Percentiles rank a stretch among this genome's conserved stretches.
Evolutionary conservation across 2,797 vertebrate genomes (phyloP).

Genomic region (Coilia nasus): DNA sequence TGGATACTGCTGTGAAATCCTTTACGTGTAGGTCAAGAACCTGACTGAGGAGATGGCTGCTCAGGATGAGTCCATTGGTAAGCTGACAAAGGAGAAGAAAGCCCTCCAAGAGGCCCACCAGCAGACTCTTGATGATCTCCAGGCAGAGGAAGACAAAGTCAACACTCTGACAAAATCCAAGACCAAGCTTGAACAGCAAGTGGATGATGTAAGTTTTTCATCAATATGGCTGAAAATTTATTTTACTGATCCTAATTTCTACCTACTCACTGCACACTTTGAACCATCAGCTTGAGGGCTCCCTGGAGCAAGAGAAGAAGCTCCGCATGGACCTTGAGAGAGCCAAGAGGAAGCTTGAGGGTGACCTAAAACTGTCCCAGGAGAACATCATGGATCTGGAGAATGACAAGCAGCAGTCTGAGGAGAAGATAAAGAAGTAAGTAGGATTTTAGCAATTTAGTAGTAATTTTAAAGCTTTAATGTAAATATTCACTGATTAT

Average conservation of each 20-base stretch:
- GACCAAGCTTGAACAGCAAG: constrained; percentile 86
- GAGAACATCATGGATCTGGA: constrained; percentile 83
- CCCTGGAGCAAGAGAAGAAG: constrained; percentile 88
- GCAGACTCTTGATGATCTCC: constrained; percentile 71
- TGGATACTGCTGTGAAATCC: background rate
- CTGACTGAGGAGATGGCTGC: constrained; percentile 72
- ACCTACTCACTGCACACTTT: background rate
- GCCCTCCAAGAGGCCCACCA: constrained; percentile 70
- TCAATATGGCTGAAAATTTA: background rate
- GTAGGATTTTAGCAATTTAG: no score
- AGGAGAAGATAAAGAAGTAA: constrained; percentile 87
- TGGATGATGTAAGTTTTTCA: constrained; percentile 81
- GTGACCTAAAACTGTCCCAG: constrained; percentile 84
- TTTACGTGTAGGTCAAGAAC: constrained; percentile 66
- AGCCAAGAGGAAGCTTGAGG: constrained; percentile 86
- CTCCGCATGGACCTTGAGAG: constrained; percentile 83
- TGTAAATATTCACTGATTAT: no score
- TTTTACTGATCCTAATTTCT: background rate
- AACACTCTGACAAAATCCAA: constrained; percentile 84
- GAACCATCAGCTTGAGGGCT: constrained; percentile 78
- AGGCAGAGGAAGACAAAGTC: constrained; percentile 81
- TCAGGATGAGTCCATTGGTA: constrained; percentile 72
- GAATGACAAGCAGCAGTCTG: constrained; percentile 84
- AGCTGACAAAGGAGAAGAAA: constrained; percentile 73
- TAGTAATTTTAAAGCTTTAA: no score